phyloP scores from a whole-genome alignment of 2,888 invertebrate species.

The Pachycephus smyrnensis region DNA sequence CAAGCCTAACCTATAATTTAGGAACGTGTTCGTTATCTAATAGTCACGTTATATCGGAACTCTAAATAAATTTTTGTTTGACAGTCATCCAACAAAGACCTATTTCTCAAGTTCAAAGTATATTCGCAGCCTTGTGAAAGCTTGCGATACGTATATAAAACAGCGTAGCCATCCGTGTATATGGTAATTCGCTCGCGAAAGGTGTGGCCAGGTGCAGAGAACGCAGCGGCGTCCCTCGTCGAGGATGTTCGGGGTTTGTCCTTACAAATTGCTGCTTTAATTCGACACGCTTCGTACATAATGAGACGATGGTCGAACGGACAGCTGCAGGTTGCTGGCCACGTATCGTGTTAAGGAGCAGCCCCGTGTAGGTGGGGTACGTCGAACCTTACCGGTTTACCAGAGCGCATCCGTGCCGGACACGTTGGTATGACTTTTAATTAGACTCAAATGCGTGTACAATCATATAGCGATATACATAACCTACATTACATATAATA shows the following conservation, averaged over 20 bases:
- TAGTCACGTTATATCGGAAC: neutral
- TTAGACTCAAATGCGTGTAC: neutral
- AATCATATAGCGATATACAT: neutral
- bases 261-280: conserved; percentile 49
- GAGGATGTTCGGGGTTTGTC: conserved; percentile 33
- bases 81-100: neutral
- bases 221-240: conserved; percentile 7
- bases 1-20: neutral
- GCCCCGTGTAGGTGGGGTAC: neutral
- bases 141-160: neutral
- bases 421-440: neutral
- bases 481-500: neutral
- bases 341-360: neutral
- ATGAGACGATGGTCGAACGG: conserved; percentile 23
- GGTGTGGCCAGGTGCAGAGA: conserved; percentile 44
- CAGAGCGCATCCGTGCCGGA: neutral
- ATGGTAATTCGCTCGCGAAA: conserved; percentile 47
- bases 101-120: neutral
- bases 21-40: neutral
- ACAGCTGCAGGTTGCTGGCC: neutral
- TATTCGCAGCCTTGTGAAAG: neutral
- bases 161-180: conserved; percentile 20
- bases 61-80: neutral
- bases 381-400: neutral
- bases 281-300: conserved; percentile 44